Conservation (phyloP, 2,113 vertebrate genomes). For the Siniperca knerii region DNA sequence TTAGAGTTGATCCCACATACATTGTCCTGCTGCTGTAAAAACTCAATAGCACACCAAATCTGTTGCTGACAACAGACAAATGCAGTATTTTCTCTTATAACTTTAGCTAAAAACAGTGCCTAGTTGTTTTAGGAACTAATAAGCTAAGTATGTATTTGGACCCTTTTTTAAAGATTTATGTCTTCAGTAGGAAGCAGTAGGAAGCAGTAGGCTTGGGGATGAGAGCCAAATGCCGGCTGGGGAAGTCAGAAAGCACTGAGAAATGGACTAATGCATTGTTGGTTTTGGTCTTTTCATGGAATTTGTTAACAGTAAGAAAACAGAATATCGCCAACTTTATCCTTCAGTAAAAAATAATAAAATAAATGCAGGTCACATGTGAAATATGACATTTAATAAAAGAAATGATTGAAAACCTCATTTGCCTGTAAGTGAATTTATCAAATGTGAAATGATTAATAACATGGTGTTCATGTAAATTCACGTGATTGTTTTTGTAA, state of each 20-base stretch:
- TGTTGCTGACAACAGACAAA: background rate
- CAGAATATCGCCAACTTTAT: background rate
- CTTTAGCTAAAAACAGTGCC: too few species aligned
- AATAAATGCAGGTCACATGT: background rate
- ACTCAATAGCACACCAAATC: background rate
- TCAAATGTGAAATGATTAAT: background rate
- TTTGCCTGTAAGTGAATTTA: background rate
- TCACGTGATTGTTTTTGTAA: background rate
- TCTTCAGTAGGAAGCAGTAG: background rate
- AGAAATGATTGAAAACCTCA: background rate
- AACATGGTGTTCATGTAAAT: background rate
- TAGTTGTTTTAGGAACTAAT: too few species aligned
- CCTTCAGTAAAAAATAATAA: background rate
- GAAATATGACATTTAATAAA: background rate
- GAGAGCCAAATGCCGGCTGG: background rate
- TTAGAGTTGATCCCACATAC: background rate
- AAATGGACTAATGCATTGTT: background rate
- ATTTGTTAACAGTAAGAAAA: background rate
- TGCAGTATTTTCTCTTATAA: background rate
- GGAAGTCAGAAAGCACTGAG: background rate
- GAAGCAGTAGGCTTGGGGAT: background rate
- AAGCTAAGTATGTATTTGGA: background rate
- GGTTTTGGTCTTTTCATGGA: too few species aligned
- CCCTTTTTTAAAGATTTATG: background rate
- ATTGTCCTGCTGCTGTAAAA: background rate